Evolutionary conservation across 2,113 vertebrate genomes (phyloP).

Genomic region (Colaptes auratus): DNA sequence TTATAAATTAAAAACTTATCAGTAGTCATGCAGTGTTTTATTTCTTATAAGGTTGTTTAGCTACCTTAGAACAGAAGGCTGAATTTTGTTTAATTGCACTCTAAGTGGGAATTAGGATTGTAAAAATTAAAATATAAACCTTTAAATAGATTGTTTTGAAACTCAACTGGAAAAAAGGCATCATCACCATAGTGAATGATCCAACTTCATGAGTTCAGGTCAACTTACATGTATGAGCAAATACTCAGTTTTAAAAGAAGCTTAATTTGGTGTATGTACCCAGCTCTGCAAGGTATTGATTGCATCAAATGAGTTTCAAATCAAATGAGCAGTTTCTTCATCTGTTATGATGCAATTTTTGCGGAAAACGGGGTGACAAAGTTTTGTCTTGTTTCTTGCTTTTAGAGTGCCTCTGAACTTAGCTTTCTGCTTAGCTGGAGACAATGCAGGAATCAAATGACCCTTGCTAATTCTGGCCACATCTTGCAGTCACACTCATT

Average conservation of each 20-base stretch:
- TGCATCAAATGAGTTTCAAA: not conserved
- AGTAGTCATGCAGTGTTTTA: not conserved
- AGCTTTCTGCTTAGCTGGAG: not conserved
- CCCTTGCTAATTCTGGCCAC: constrained; percentile 26
- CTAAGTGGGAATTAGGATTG: not conserved
- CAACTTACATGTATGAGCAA: constrained; percentile 27
- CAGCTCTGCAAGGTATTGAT: not conserved
- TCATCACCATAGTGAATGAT: constrained; percentile 36
- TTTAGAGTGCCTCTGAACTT: not conserved
- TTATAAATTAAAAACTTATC: not conserved
- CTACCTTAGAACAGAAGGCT: not conserved
- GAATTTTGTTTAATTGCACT: not conserved
- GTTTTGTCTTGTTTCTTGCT: not conserved
- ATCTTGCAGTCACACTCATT: constrained; percentile 26
- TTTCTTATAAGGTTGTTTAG: not conserved
- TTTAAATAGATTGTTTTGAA: constrained; percentile 50
- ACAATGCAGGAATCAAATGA: not conserved
- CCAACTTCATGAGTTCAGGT: constrained; percentile 26
- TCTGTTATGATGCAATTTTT: not conserved
- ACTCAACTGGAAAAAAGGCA: constrained; percentile 20
- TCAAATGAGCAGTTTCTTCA: not conserved
- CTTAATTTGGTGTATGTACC: not conserved
- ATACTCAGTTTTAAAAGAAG: not conserved
- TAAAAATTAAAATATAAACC: not conserved
- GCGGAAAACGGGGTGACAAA: not conserved